A percentile compares a stretch with the other conserved stretches of the same genome.
Evolutionary conservation across 1,140 invertebrate species (phyloP).

Genomic region (Coboldia fuscipes): DNA sequence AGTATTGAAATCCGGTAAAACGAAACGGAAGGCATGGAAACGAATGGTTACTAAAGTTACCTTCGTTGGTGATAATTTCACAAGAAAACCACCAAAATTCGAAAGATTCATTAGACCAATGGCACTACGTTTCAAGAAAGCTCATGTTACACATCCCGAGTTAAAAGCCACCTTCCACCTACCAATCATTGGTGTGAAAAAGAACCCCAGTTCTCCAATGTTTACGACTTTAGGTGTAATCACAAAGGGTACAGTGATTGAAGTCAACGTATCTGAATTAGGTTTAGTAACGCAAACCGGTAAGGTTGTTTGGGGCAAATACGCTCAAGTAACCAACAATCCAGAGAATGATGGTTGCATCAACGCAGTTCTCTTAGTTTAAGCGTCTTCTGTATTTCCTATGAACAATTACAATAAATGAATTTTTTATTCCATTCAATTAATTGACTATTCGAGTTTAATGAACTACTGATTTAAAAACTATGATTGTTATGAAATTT

Average conservation of each 20-base stretch:
- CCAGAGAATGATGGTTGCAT: slow-evolving; percentile 99
- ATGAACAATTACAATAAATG: neutral
- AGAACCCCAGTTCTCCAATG: slow-evolving; percentile 94
- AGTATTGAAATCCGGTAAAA: slow-evolving; percentile 85
- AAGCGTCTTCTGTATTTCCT: slow-evolving; percentile 21
- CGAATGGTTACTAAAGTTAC: slow-evolving; percentile 98
- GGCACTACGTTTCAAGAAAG: slow-evolving; percentile 89
- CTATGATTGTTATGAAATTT: slow-evolving; percentile 1
- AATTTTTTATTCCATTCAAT: neutral
- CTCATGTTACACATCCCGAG: slow-evolving; percentile 98
- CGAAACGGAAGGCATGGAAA: slow-evolving; percentile 95
- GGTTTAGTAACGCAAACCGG: slow-evolving; percentile 97
- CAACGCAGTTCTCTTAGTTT: slow-evolving; percentile 94
- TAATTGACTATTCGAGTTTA: neutral
- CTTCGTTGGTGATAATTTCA: slow-evolving; percentile 96
- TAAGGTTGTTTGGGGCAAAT: slow-evolving; percentile 99
- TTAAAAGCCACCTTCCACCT: slow-evolving; percentile 96
- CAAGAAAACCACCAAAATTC: slow-evolving; percentile 97
- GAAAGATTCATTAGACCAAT: slow-evolving; percentile 98
- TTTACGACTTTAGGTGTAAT: slow-evolving; percentile 96
- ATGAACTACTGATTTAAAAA: too few species aligned
- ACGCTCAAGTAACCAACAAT: slow-evolving; percentile 98
- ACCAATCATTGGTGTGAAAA: slow-evolving; percentile 98
- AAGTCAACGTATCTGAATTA: slow-evolving; percentile 96
- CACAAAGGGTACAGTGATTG: slow-evolving; percentile 93